A percentile compares a stretch with the other conserved stretches of the same genome.
Evolutionary conservation across 2,888 invertebrate genomes (phyloP).

Genomic region (Epistrophe eligans): DNA sequence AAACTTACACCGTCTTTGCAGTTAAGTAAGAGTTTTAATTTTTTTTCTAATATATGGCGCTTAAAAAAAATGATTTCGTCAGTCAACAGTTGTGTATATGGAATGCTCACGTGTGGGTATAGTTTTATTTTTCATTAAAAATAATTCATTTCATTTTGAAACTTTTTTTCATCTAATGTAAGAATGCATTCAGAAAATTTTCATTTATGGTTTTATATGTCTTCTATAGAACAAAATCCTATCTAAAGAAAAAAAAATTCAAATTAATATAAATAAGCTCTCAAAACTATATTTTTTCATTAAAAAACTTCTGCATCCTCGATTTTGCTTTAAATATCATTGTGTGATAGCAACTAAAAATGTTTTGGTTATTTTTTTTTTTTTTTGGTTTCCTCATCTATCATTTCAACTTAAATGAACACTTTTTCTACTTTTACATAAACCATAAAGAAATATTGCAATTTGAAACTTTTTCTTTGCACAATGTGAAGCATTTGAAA

Average conservation of each 20-base stretch:
- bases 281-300: constrained; percentile 21
- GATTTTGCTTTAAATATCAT: not conserved
- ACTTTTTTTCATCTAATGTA: too few relatives aligned
- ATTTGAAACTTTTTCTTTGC: constrained; percentile 7
- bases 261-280: not conserved
- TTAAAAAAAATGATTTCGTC: too few relatives aligned
- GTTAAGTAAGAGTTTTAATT: too few relatives aligned
- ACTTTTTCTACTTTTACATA: not conserved
- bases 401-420: not conserved
- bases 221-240: not conserved
- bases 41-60: too few relatives aligned
- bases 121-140: too few relatives aligned
- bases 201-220: not conserved
- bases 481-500: not conserved
- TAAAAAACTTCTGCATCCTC: not conserved
- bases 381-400: not conserved
- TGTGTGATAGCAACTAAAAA: not conserved
- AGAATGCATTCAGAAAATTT: not conserved
- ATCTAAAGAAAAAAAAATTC: not conserved
- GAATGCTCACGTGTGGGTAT: too few relatives aligned
- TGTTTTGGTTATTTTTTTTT: not conserved
- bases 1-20: too few relatives aligned
- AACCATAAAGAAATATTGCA: not conserved
- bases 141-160: too few relatives aligned
- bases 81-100: too few relatives aligned